Conservation (phyloP, 2,797 vertebrate species). For the Myoxocephalus aenaeus region DNA sequence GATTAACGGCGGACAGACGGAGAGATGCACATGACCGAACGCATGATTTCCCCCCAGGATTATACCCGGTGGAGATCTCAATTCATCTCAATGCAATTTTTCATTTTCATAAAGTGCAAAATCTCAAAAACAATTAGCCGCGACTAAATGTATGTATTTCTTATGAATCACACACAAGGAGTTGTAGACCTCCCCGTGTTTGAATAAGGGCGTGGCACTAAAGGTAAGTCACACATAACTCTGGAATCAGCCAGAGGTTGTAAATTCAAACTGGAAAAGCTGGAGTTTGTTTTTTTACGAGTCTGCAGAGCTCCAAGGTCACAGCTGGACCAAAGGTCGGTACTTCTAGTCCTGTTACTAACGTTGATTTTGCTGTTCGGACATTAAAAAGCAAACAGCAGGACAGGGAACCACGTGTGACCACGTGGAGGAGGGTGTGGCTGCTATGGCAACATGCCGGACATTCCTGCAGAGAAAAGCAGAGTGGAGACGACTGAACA, state of each 20-base stretch:
- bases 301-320: constrained; percentile 8
- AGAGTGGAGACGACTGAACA: too few relatives aligned
- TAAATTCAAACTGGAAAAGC: neutral
- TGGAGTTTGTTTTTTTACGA: constrained; percentile 9
- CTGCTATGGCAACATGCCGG: constrained; percentile 25
- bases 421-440: constrained; percentile 31
- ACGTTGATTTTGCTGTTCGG: neutral
- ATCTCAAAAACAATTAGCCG: neutral
- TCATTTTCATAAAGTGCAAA: neutral
- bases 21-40: neutral
- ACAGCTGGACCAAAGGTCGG: neutral
- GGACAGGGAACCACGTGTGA: too few relatives aligned
- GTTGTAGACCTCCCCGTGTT: neutral
- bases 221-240: neutral
- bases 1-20: neutral
- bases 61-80: neutral
- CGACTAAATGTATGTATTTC: accelerated
- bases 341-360: neutral
- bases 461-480: constrained; percentile 55
- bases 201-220: neutral
- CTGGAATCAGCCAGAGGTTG: neutral
- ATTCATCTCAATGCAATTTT: neutral
- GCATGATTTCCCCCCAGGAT: neutral
- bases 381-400: neutral
- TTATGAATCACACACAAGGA: neutral